A percentile compares a stretch with the other conserved stretches of the same genome.
Conservation (phyloP, 2,888 invertebrate genomes). For the Ariolimax columbianus region DNA sequence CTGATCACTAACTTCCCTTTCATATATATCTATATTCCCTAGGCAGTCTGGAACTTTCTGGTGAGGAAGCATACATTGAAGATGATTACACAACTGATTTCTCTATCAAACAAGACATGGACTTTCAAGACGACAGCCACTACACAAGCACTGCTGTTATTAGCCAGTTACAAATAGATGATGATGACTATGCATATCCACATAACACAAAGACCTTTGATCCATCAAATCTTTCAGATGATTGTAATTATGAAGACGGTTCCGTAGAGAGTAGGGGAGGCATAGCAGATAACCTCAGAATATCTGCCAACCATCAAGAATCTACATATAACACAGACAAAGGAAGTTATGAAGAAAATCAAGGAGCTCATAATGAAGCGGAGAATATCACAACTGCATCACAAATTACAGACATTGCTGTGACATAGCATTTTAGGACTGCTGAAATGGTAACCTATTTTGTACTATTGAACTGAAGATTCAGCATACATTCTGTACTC, state of each 20-base stretch:
- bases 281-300: background rate
- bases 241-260: background rate
- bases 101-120: constrained; percentile 23
- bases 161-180: background rate
- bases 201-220: background rate
- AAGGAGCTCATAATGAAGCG: background rate
- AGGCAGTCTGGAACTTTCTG: constrained; percentile 23
- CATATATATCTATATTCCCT: background rate
- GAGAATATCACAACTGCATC: background rate
- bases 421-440: background rate
- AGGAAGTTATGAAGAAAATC: background rate
- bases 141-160: background rate
- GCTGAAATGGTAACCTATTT: too few species aligned
- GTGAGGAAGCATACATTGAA: constrained; percentile 56
- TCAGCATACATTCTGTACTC: too few species aligned
- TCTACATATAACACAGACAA: background rate
- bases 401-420: background rate
- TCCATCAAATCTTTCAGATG: background rate
- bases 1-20: background rate
- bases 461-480: too few species aligned
- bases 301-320: background rate
- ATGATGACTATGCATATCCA: background rate
- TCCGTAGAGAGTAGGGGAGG: background rate
- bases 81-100: constrained; percentile 55
- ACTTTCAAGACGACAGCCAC: background rate